Conservation (phyloP, 1,140 invertebrate species). For the Caligus rogercresseyi region DNA sequence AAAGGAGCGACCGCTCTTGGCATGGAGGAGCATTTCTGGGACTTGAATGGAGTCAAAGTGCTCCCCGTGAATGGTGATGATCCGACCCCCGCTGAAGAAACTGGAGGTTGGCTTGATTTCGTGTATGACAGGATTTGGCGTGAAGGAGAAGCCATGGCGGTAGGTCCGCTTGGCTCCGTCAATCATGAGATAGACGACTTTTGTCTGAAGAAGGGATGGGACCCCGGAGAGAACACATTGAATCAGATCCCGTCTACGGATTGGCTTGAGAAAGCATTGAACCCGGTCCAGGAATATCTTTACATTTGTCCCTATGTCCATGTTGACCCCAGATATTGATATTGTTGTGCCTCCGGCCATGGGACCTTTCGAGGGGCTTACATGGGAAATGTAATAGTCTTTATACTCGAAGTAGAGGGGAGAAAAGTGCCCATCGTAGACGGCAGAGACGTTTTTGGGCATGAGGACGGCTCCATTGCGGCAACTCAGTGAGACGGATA, state of each 20-base stretch:
- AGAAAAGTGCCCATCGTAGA: not conserved
- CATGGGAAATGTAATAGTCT: constrained; percentile 54
- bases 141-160: constrained; percentile 60
- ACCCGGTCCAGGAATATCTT: constrained; percentile 70
- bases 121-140: constrained; percentile 77
- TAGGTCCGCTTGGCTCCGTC: constrained; percentile 61
- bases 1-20: constrained; percentile 32
- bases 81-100: constrained; percentile 75
- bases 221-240: not conserved
- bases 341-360: constrained; percentile 81
- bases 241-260: not conserved
- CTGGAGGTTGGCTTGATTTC: constrained; percentile 72
- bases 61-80: constrained; percentile 78
- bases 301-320: constrained; percentile 82
- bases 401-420: constrained; percentile 23
- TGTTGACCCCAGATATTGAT: constrained; percentile 67
- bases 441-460: not conserved
- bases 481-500: not conserved
- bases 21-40: constrained; percentile 66
- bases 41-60: constrained; percentile 77
- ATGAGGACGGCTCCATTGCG: not conserved
- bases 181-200: constrained; percentile 42
- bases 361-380: constrained; percentile 71
- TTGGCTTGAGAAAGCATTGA: not conserved
- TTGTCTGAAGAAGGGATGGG: not conserved